Conservation (phyloP, 2,113 vertebrate genomes). For the Anhinga rufa region DNA sequence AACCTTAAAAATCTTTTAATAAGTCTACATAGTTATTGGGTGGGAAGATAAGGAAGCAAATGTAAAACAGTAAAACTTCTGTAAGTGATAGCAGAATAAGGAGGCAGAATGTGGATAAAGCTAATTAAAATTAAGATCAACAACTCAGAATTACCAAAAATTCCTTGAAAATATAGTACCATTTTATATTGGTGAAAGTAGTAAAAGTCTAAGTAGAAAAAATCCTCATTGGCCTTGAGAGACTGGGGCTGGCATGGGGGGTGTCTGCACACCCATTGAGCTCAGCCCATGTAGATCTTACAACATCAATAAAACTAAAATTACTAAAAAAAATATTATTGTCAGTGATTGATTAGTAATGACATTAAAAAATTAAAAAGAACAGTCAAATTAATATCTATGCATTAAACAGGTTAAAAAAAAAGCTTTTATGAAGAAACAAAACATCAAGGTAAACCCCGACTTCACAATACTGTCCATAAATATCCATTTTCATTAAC, state of each 20-base stretch:
- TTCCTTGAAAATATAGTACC: background rate
- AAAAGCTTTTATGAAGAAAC: background rate
- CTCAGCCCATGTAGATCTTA: background rate
- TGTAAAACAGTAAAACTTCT: background rate
- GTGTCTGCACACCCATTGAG: background rate
- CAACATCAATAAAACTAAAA: background rate
- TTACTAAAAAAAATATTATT: background rate
- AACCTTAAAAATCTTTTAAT: background rate
- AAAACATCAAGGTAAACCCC: background rate
- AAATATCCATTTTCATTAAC: background rate
- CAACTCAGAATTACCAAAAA: background rate
- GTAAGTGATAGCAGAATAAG: background rate
- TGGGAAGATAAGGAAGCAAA: background rate
- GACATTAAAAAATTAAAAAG: background rate
- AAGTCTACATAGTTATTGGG: background rate
- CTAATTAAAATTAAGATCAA: background rate
- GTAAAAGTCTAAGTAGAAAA: background rate
- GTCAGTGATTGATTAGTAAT: background rate
- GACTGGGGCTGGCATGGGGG: fast-evolving
- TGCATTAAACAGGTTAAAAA: background rate
- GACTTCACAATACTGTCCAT: background rate
- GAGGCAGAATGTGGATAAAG: background rate
- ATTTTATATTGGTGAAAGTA: background rate
- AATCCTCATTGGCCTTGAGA: background rate
- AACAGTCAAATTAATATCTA: background rate